Evolutionary conservation across 1,140 invertebrate species (phyloP).

Genomic region (Neodiprion virginianus): DNA sequence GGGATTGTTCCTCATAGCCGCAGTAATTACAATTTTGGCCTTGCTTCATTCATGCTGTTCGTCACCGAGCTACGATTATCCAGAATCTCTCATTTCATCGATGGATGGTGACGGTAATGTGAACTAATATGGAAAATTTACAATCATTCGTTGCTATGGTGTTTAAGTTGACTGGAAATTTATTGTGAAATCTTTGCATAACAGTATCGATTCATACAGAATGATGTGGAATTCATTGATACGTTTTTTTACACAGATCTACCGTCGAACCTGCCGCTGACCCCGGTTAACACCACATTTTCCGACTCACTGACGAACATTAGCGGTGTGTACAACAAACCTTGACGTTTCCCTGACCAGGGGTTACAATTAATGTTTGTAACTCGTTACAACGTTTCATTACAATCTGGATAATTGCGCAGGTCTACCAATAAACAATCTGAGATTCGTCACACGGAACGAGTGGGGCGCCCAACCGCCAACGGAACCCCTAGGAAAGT

Average conservation of each 20-base stretch:
- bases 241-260: too few species aligned
- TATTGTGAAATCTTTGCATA: too few species aligned
- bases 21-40: constrained; percentile 21
- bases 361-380: too few species aligned
- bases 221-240: too few species aligned
- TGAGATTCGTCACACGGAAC: constrained; percentile 62
- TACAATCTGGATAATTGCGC: not conserved
- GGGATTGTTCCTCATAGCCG: constrained; percentile 30
- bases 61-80: too few species aligned
- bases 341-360: too few species aligned
- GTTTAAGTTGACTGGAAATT: too few species aligned
- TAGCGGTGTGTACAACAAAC: not conserved
- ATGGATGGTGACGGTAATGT: too few species aligned
- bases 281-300: constrained; percentile 11
- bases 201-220: too few species aligned
- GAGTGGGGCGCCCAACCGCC: constrained; percentile 71
- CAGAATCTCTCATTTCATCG: too few species aligned
- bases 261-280: not conserved
- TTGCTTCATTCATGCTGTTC: constrained; percentile 13
- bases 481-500: constrained; percentile 44
- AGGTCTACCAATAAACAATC: constrained; percentile 28
- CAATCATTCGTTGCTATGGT: too few species aligned
- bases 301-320: not conserved
- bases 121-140: too few species aligned
- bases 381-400: not conserved